Base-by-base conservation (phyloP, 2,113 vertebrate species). In the Tragelaphus scriptus region DNA sequence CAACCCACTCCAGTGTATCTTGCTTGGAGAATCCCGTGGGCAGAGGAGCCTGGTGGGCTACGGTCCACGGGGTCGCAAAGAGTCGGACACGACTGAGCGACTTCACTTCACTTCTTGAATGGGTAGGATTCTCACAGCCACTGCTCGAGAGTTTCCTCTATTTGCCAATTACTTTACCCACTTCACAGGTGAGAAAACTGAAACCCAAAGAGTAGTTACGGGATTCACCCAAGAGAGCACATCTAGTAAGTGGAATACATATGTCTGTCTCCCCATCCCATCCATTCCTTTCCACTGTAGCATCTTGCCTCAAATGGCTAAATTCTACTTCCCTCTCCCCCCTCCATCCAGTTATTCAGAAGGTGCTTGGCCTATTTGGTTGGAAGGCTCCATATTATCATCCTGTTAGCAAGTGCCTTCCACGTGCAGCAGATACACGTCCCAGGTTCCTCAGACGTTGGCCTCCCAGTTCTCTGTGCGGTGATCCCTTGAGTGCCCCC, bases 181-280 rank as follows among this genome's bases (percentile, higher is more conserved):
- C 49, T 82, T 94, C 30, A 86, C 55, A 89, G 82, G 25, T 56
- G 36, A 94, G 77, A 68, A 91, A 40, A 85, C 44, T 2, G 3
- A 82, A 59, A 16, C 58, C 63, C 40, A 87, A 4, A 58, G 75
- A 44, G 26, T 5, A 80, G 3, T n/a, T 49, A 32, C 79, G 61
- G 28, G 47, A n/a, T 25, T 86, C 58, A 9, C 44, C 23, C 17
- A 8, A 40, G 15, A 11, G 17, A 1, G n/a, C 19, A 17, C 4
- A 59, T 2, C 19, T 51, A 15, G 55, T 9, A 1, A 53, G 11
- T 32, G 28, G 19, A 55, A 40, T 6, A 23, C 21, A 4, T 21
- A 7, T 1, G 2, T 40, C 28, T 55, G 0, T 3, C 6, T 36
- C 49, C 32, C 25, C 10, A 5, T 2, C 25, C 30, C n/a, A 4